Evolutionary conservation across 37 sponge, comb jelly and placozoan species (phyloP).

Genomic region (Halisarca cf. caerulea): DNA sequence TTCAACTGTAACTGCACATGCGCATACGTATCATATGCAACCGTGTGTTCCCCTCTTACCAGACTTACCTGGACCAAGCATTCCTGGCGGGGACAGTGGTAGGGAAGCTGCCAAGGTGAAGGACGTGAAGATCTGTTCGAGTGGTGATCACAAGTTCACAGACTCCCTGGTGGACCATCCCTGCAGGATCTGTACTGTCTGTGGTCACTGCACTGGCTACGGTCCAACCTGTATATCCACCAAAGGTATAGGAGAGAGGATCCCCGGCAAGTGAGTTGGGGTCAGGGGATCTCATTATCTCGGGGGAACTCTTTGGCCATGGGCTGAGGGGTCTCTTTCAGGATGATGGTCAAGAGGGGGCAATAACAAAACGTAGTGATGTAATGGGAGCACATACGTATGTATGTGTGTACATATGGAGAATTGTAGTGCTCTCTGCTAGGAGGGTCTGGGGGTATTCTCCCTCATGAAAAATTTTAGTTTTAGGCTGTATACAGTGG

Average conservation of each 20-base stretch:
- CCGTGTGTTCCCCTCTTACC: neutral
- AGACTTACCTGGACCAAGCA: too few species aligned
- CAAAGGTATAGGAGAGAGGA: conserved; percentile 10
- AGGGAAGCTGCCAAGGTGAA: neutral
- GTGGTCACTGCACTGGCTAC: conserved; percentile 68
- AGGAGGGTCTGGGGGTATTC: too few species aligned
- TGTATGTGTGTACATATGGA: too few species aligned
- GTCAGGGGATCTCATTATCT: too few species aligned
- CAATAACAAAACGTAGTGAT: too few species aligned
- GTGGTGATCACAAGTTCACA: conserved; percentile 44
- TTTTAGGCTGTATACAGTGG: too few species aligned
- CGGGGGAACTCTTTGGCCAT: too few species aligned
- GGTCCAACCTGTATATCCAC: conserved; percentile 32
- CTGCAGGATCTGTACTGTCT: conserved; percentile 53
- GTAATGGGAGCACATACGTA: conserved; percentile 3
- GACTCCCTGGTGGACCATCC: conserved; percentile 16
- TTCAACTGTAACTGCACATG: neutral
- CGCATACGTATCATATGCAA: neutral
- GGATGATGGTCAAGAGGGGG: too few species aligned
- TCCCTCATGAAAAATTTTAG: too few species aligned
- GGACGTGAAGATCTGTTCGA: conserved; percentile 46
- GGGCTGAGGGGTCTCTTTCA: too few species aligned
- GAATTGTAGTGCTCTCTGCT: too few species aligned
- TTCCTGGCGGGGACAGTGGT: neutral
- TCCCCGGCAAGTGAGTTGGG: conserved; percentile 17